Evolutionary conservation across 1,140 invertebrate genomes (phyloP).

Genomic region (Cryptotermes secundus): DNA sequence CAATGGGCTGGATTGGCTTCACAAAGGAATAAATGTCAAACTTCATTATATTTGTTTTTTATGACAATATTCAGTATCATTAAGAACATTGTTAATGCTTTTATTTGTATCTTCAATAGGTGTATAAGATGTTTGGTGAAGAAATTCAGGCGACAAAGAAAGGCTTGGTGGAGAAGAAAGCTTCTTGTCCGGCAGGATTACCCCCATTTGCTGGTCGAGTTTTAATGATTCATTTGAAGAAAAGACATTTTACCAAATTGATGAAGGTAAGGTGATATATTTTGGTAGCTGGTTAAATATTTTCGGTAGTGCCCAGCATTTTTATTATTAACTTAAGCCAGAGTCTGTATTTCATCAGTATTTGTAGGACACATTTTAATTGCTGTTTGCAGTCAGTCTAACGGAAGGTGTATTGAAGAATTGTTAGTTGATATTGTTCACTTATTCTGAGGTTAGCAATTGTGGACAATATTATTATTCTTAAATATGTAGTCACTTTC

Average conservation of each 20-base stretch:
- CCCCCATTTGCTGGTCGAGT: constrained; percentile 71
- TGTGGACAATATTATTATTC: neutral
- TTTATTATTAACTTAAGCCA: too few species aligned
- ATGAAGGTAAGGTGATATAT: constrained; percentile 50
- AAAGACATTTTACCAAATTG: constrained; percentile 58
- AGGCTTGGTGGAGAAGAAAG: constrained; percentile 62
- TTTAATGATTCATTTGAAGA: constrained; percentile 61
- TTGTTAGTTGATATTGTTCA: too few species aligned
- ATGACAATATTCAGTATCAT: too few species aligned
- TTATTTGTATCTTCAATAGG: constrained; percentile 48
- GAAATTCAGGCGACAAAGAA: constrained; percentile 74
- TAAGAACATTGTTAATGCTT: too few species aligned
- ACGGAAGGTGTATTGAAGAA: too few species aligned
- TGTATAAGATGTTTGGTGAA: constrained; percentile 75
- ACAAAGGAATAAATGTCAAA: too few species aligned
- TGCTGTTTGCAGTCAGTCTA: too few species aligned
- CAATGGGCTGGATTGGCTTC: too few species aligned
- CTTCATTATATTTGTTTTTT: too few species aligned
- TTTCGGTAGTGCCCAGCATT: neutral
- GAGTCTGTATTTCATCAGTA: too few species aligned
- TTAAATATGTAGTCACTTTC: constrained; percentile 29
- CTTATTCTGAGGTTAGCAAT: too few species aligned
- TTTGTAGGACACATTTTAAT: too few species aligned
- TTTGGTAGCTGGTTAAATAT: neutral
- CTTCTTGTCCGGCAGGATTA: constrained; percentile 61